A percentile compares a stretch with the other conserved stretches of the same genome.
phyloP scores from a whole-genome alignment of 35 echinoderm and acorn worm species.

The Lytechinus pictus region DNA sequence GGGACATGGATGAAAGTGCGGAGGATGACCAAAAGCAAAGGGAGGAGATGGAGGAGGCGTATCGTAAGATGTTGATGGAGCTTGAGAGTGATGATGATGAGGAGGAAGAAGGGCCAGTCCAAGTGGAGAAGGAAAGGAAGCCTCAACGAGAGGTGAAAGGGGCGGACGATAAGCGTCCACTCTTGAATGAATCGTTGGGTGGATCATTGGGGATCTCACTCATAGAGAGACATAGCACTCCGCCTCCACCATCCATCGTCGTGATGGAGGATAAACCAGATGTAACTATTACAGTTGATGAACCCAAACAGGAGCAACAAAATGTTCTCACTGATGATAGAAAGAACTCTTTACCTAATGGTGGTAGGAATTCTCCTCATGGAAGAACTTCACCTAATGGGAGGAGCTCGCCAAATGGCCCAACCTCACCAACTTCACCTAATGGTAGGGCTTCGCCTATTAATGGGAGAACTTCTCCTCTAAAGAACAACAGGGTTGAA shows the following conservation, averaged over 20 bases:
- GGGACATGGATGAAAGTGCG: slow-evolving; percentile 3
- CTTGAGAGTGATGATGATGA: slow-evolving; percentile 44
- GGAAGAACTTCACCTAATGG: slow-evolving; percentile 27
- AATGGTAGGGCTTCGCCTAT: neutral
- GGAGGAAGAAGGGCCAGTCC: neutral
- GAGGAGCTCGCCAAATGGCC: slow-evolving; percentile 46
- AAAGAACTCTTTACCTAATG: neutral
- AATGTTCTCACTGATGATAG: neutral
- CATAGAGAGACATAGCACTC: neutral
- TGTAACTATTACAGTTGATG: neutral
- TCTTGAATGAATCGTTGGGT: neutral
- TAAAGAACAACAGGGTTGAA: slow-evolving; percentile 61
- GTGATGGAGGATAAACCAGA: neutral
- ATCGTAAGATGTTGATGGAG: slow-evolving; percentile 16
- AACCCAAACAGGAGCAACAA: neutral
- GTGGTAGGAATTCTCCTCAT: neutral
- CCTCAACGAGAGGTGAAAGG: neutral
- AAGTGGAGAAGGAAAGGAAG: neutral
- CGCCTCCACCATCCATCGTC: neutral
- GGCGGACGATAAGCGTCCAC: neutral
- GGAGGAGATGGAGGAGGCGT: neutral
- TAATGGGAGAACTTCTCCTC: slow-evolving; percentile 57
- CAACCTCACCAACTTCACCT: neutral
- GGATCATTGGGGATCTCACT: neutral
- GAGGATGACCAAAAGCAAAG: neutral